Base-by-base conservation (phyloP, 2,113 vertebrate species). In the Catharus bicknelli region DNA sequence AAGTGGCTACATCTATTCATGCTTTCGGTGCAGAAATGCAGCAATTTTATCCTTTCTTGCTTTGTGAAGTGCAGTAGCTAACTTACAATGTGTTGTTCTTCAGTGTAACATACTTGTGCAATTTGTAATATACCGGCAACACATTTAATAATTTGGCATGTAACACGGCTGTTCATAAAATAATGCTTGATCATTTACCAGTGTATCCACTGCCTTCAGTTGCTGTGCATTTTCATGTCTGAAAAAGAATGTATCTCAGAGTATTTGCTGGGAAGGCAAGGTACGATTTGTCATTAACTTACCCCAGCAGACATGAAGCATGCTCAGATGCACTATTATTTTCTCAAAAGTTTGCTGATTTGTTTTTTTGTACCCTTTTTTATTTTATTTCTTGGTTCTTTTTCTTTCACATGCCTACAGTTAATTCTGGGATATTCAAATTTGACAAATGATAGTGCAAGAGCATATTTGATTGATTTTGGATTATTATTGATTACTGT, bases 401-500 rank as follows among this genome's bases (percentile, higher is more conserved):
- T 74, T 87, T 95, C 70, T 94, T 95, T 93, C 87, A 88, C 20
- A n/a, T 54, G 51, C 79, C 82, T 96, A 50, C 94, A 97, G 73
- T 97, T 98, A 97, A 96, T 96, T 97, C 86, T 95, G 95, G 94
- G 67, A 84, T 97, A 96, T 97, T 97, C 94, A 94, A 61, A 97
- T 98, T 96, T 98, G 98, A 98, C 94, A 83, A 97, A 97, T 98
- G 96, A 88, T 97, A 94, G 95, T 92, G 93, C 87, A 96, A 95
- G 90, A 97, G 83, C 84, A 95, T 96, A 97, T 96, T 76, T 95
- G 97, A 98, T 98, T 97, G 97, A 98, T 98, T 98, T 97, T 96
- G 96, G 96, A 97, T 98, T 97, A 97, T 98, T 98, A 98, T 98
- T 97, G 97, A 98, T 98, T 97, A 95, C 94, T 95, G 91, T 97